phyloP scores from a whole-genome alignment of 2,888 invertebrate species.

The Megamerina dolium region DNA sequence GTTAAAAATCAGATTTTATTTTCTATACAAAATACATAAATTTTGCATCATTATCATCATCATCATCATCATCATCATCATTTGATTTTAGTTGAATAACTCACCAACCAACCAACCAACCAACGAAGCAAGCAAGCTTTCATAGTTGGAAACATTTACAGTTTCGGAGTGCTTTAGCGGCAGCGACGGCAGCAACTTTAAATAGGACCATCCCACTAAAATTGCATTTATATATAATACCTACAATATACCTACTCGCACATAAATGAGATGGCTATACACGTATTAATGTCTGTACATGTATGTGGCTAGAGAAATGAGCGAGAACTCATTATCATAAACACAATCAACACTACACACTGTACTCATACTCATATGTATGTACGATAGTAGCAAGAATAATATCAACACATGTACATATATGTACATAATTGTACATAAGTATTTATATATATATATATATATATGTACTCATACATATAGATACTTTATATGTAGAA shows the following conservation, averaged over 20 bases:
- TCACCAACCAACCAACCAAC: not conserved
- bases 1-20: constrained; percentile 41
- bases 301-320: constrained; percentile 34
- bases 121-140: not conserved
- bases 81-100: no score
- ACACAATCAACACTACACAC: constrained; percentile 20
- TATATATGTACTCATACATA: not conserved
- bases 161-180: not conserved
- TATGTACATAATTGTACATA: constrained; percentile 1
- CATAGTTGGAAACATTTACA: not conserved
- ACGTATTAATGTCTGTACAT: no score
- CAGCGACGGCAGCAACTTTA: not conserved
- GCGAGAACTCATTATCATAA: constrained; percentile 39
- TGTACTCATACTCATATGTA: not conserved
- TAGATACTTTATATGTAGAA: no score
- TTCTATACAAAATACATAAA: constrained; percentile 45
- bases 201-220: constrained; percentile 16
- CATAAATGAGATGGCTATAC: constrained; percentile 41
- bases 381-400: not conserved
- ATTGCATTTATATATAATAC: not conserved
- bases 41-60: constrained; percentile 38
- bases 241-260: not conserved
- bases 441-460: not conserved
- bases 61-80: constrained; percentile 1
- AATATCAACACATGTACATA: not conserved